phyloP scores from a whole-genome alignment of 1,140 invertebrate species.

The Drosophila lacteicornis region DNA sequence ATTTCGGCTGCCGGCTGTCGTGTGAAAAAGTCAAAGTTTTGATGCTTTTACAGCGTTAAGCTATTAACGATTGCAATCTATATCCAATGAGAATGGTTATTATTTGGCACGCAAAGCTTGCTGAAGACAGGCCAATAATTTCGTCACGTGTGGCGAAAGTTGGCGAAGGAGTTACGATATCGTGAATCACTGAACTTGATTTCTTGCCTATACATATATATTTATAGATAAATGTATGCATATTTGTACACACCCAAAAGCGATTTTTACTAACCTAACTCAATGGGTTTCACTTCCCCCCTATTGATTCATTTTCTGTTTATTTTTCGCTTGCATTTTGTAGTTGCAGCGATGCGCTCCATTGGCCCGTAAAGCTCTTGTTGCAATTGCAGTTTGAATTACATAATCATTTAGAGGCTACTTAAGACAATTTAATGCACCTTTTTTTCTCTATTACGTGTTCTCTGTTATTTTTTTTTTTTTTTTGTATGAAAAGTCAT shows the following conservation, averaged over 20 bases:
- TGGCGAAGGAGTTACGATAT: conserved; percentile 15
- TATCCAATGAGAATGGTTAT: conserved; percentile 34
- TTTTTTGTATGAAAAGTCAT: conserved; percentile 44
- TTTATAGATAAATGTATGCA: neutral
- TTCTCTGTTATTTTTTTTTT: conserved; percentile 12
- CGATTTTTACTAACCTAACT: conserved; percentile 1
- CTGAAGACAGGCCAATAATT: conserved; percentile 17
- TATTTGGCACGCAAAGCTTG: conserved; percentile 27
- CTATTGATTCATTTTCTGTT: conserved; percentile 30
- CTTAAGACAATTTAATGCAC: conserved; percentile 39
- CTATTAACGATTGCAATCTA: conserved; percentile 61
- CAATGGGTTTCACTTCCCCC: conserved; percentile 21
- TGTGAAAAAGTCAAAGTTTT: conserved; percentile 50
- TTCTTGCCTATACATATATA: neutral
- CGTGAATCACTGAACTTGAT: conserved; percentile 46
- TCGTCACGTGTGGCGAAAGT: conserved; percentile 22
- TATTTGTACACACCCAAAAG: conserved; percentile 2
- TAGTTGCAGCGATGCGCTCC: conserved; percentile 62
- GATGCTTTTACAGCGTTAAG: conserved; percentile 39
- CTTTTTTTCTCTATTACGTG: conserved; percentile 15
- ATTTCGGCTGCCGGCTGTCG: conserved; percentile 24
- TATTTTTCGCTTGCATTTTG: conserved; percentile 34
- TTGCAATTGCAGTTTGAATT: conserved; percentile 55
- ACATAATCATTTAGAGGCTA: conserved; percentile 60
- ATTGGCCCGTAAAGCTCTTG: conserved; percentile 71